A percentile compares a stretch with the other conserved stretches of the same genome.
phyloP scores from a whole-genome alignment of 2,797 vertebrate species.

The Acanthurus lineatus region DNA sequence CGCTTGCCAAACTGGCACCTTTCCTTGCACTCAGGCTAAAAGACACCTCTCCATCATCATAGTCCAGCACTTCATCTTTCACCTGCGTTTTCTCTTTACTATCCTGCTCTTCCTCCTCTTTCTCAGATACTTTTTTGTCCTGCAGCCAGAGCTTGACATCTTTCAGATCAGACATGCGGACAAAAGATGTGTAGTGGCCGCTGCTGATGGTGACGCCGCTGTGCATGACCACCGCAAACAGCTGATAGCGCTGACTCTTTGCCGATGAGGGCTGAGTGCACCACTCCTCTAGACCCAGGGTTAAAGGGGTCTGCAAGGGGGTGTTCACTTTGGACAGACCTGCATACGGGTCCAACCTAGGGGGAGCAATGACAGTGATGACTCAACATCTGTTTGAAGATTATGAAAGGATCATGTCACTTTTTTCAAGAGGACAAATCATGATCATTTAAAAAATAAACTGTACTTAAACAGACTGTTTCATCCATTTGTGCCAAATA shows the following conservation, averaged over 20 bases:
- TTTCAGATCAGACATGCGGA: constrained; percentile 90
- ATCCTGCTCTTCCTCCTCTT: constrained; percentile 69
- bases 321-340: constrained; percentile 98
- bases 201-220: constrained; percentile 98
- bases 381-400: background rate
- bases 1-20: background rate
- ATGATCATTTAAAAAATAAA: background rate
- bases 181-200: constrained; percentile 96
- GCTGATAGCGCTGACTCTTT: constrained; percentile 87
- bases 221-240: constrained; percentile 98
- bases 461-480: background rate
- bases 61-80: constrained; percentile 85
- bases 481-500: background rate
- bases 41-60: constrained; percentile 89
- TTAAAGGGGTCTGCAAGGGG: constrained; percentile 92
- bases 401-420: background rate
- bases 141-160: constrained; percentile 73
- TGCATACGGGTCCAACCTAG: constrained; percentile 93
- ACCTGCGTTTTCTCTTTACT: constrained; percentile 46
- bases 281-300: constrained; percentile 94
- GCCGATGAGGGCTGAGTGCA: constrained; percentile 87
- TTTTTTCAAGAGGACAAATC: background rate
- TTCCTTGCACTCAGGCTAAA: constrained; percentile 80
- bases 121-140: constrained; percentile 44
- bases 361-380: background rate